Percentiles rank a stretch among this genome's conserved stretches.
Conservation (phyloP, 1,140 invertebrate species). For the Drosophila hydei region DNA sequence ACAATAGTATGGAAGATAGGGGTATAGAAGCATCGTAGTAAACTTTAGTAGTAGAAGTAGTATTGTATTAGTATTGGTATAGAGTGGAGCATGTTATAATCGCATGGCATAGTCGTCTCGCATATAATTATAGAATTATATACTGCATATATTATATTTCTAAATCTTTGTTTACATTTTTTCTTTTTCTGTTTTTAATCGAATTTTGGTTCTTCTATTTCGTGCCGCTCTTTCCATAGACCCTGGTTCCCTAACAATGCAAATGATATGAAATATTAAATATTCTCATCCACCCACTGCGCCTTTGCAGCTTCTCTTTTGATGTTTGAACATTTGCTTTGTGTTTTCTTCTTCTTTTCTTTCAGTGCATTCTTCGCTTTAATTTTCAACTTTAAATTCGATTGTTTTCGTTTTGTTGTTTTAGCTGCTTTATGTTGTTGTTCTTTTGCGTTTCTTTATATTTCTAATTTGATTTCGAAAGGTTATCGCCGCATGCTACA, state of each 20-base stretch:
- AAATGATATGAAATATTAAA: background rate
- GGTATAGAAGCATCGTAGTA: too few species aligned
- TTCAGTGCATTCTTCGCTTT: background rate
- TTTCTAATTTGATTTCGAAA: slow-evolving; percentile 78
- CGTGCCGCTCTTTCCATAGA: background rate
- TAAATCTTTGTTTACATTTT: too few species aligned
- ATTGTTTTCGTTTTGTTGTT: slow-evolving; percentile 16
- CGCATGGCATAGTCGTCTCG: too few species aligned
- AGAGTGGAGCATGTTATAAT: too few species aligned
- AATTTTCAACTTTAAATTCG: slow-evolving; percentile 9
- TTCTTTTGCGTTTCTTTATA: slow-evolving; percentile 46
- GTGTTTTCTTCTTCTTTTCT: background rate
- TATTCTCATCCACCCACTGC: background rate
- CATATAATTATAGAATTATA: too few species aligned
- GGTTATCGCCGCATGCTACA: slow-evolving; percentile 58
- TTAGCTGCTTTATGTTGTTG: slow-evolving; percentile 14
- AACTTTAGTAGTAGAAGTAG: too few species aligned
- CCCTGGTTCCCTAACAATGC: background rate
- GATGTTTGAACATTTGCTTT: background rate
- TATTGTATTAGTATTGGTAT: too few species aligned
- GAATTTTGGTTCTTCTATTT: too few species aligned
- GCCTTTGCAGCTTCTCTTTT: background rate
- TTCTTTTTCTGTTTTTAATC: too few species aligned
- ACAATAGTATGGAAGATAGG: too few species aligned
- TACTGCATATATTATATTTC: too few species aligned